Base-by-base conservation (phyloP, 2,888 invertebrate genomes). In the Aelia acuminata region DNA sequence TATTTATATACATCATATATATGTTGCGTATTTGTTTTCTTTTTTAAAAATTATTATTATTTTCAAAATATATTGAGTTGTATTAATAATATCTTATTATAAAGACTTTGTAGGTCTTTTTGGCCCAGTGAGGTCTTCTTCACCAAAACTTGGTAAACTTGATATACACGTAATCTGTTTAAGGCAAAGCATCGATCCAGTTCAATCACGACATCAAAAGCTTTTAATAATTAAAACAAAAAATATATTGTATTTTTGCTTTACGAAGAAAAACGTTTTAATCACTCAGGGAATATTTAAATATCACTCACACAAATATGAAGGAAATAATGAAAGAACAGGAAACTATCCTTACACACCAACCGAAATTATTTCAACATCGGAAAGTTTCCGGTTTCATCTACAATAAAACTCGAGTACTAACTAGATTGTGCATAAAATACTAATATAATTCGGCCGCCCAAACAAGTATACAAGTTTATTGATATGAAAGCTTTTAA, bases 371-470 rank as follows among this genome's bases (percentile, higher is more conserved):
- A 31, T 43, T n/a, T n/a, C 43, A 20, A 8, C 13, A 75, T 43
- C n/a, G 80, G n/a, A 80, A 3, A 43, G 26, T 7, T 43, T 80
- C 22, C 43, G 13, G n/a, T 20, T n/a, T 43, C 11, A n/a, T 11
- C 80, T 80, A 80, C 80, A 80, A n/a, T 43, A n/a, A 80, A 43
- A 22, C 20, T 22, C 18, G 13, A 43, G 4, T 80, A 80, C n/a
- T 35, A n/a, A 80, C 80, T 80, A 80, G 43, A 80, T 80, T 80
- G 80, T 80, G 43, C 80, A 80, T 80, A 80, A 43, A 80, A 80
- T 39, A 80, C 80, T 80, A 80, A 80, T 80, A 80, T 80, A 43
- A n/a, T 80, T 22, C 43, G 80, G 80, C 80, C 80, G 22, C 80
- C 43, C 80, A 80, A 80, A 80, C 43, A 80, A 11, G 39, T 80